Percentiles rank a stretch among this genome's conserved stretches.
phyloP scores from a whole-genome alignment of 2,113 vertebrate genomes.

The Campylomormyrus tamandua region DNA sequence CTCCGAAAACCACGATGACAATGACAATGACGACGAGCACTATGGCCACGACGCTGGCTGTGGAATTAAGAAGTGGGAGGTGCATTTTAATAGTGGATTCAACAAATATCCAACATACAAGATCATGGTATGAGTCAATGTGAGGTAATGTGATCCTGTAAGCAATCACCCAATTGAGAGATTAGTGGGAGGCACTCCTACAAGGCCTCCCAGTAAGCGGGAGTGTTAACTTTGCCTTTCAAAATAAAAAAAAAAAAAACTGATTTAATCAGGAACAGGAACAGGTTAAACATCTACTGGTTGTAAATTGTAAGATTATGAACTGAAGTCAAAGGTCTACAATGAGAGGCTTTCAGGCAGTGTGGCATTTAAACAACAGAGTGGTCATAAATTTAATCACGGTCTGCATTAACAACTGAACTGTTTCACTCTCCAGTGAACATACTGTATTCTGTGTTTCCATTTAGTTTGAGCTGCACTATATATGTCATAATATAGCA shows the following conservation, averaged over 20 bases:
- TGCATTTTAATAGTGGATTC: background rate
- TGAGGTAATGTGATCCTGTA: background rate
- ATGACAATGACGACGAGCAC: constrained; percentile 25
- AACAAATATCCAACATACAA: background rate
- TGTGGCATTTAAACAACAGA: background rate
- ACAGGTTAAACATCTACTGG: background rate
- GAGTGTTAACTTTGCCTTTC: background rate
- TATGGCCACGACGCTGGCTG: constrained; percentile 44
- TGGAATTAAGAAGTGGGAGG: background rate
- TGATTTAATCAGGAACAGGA: background rate
- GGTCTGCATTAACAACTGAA: background rate
- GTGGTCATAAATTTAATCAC: background rate
- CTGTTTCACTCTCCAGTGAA: background rate
- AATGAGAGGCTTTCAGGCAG: background rate
- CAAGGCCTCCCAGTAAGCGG: background rate
- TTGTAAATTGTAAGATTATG: background rate
- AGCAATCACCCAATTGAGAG: background rate
- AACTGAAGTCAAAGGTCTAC: background rate
- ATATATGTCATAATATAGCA: background rate
- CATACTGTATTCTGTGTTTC: background rate
- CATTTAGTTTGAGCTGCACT: background rate
- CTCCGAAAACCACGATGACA: constrained; percentile 35
- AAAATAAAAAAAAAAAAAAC: background rate
- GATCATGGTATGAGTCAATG: background rate
- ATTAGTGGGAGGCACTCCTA: background rate